Conservation (phyloP, 2,113 vertebrate genomes). For the Etia nguti region DNA sequence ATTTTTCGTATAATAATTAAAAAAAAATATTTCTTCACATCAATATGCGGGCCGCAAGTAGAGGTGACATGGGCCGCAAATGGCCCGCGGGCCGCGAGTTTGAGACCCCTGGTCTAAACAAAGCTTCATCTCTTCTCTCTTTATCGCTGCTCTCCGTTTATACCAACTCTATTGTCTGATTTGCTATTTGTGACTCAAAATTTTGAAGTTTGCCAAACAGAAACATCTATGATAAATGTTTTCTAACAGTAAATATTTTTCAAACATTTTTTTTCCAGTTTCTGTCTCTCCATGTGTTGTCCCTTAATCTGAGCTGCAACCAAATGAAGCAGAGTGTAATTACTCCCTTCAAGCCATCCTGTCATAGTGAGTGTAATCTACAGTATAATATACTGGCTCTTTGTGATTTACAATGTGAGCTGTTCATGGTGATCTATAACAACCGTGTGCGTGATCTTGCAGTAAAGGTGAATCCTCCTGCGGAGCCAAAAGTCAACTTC, state of each 20-base stretch:
- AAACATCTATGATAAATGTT: background rate
- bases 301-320: background rate
- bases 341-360: fast-evolving
- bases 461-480: slow-evolving; percentile 49
- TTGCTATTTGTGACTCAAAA: no score
- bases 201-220: background rate
- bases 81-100: no score
- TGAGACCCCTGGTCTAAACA: no score
- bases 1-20: no score
- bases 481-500: background rate
- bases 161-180: no score
- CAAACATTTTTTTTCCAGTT: slow-evolving; percentile 3
- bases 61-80: no score
- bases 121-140: no score
- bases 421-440: background rate
- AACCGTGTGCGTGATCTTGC: background rate
- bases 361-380: slow-evolving; percentile 27
- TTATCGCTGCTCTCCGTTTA: no score
- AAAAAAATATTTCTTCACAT: no score
- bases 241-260: background rate
- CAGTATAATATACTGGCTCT: background rate
- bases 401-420: background rate
- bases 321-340: fast-evolving
- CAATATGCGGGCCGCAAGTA: no score
- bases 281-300: fast-evolving